phyloP scores from a whole-genome alignment of 2,797 vertebrate genomes.

The Eulemur albifrons region DNA sequence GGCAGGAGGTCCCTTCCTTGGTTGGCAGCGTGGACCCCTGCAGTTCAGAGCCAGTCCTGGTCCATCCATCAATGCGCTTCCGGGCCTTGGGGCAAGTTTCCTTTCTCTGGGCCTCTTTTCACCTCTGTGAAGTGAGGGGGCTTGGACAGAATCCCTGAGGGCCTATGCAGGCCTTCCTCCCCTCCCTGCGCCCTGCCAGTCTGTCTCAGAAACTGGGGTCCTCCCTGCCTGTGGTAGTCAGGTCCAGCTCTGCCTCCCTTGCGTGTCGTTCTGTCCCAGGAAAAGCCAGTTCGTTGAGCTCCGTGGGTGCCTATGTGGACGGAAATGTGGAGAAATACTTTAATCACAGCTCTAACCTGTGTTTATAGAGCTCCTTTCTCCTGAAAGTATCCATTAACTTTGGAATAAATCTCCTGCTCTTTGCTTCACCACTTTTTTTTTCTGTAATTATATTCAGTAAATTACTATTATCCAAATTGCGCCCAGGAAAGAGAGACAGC shows the following conservation, averaged over 20 bases:
- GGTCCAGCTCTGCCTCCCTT: not conserved
- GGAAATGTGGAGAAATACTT: constrained; percentile 79
- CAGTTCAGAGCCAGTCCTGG: not conserved
- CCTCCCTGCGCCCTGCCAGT: not conserved
- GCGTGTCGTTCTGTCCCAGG: not conserved
- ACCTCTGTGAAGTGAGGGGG: not conserved
- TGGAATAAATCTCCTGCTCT: constrained; percentile 76
- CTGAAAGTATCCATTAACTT: constrained; percentile 78
- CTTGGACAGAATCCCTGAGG: not conserved
- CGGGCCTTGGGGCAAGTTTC: not conserved
- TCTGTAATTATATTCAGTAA: constrained; percentile 78
- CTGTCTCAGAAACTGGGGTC: not conserved
- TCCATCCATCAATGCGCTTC: not conserved
- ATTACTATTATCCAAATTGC: constrained; percentile 76
- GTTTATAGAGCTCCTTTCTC: constrained; percentile 77
- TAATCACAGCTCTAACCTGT: constrained; percentile 77
- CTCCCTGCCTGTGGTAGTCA: not conserved
- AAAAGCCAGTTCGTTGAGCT: constrained; percentile 43
- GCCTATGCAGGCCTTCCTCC: not conserved
- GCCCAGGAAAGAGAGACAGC: constrained; percentile 68
- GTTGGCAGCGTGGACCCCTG: not conserved
- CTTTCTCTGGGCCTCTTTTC: not conserved
- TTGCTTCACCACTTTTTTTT: constrained; percentile 73
- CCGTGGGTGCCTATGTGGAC: constrained; percentile 72
- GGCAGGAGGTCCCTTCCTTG: not conserved